Conservation (phyloP, 2,797 vertebrate species). For the Pelodytes ibericus region DNA sequence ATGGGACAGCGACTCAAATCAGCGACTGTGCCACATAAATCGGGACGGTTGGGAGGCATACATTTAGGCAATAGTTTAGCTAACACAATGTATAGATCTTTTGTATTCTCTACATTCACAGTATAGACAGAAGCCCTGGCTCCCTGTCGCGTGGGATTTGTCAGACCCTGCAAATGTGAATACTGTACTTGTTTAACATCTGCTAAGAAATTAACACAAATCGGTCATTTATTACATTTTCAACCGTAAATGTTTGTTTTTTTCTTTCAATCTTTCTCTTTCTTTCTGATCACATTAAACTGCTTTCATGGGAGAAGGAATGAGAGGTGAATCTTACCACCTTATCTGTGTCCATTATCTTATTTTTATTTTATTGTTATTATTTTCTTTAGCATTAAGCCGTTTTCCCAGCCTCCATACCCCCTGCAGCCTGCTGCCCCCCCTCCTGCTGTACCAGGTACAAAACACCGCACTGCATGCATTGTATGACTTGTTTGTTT, state of each 20-base stretch:
- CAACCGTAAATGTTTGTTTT: not conserved
- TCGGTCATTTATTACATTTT: not conserved
- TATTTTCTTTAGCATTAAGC: conserved; percentile 63
- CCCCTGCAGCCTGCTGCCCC: conserved; percentile 56
- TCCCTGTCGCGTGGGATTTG: no score
- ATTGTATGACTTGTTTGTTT: conserved; percentile 23
- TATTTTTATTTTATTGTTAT: conserved; percentile 3
- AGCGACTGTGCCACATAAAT: no score
- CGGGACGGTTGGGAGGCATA: no score
- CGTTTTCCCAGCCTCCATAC: conserved; percentile 64
- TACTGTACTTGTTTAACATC: no score
- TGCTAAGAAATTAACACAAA: not conserved
- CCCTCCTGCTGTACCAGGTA: conserved; percentile 50
- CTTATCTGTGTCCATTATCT: not conserved
- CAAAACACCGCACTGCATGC: conserved; percentile 39
- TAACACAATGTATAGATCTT: no score
- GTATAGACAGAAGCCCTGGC: no score
- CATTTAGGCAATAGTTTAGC: no score
- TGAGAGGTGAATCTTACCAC: conserved; percentile 43
- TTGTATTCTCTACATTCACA: no score
- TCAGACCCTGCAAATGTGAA: no score
- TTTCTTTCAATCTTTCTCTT: not conserved
- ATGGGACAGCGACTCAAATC: no score
- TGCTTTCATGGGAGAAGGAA: conserved; percentile 49
- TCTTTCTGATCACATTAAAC: conserved; percentile 37